These are phyloP conservation scores for Poecile montanus DNA, from an alignment of 2,797 vertebrate species.

Conservation along the genomic window DNA sequence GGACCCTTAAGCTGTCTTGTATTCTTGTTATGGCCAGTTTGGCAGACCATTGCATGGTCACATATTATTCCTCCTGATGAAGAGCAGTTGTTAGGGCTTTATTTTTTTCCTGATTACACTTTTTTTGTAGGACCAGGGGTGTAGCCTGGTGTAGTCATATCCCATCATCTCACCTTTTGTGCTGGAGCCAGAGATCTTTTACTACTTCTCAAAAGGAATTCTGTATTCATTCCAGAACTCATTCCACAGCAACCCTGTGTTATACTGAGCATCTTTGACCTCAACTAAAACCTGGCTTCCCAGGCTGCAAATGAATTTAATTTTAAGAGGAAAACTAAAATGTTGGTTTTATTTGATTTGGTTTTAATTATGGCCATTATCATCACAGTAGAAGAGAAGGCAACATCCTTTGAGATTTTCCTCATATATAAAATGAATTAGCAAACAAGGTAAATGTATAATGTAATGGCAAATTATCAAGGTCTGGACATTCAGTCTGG, in stretches of 20 bases:
- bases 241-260: neutral
- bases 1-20: neutral
- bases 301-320: neutral
- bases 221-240: neutral
- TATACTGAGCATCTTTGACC: neutral
- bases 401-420: neutral
- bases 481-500: neutral
- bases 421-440: neutral
- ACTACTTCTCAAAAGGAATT: neutral
- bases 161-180: neutral
- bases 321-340: neutral
- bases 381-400: neutral
- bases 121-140: neutral
- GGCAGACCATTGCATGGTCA: neutral
- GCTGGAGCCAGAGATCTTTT: neutral
- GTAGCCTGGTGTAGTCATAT: fast-evolving
- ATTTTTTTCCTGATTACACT: neutral
- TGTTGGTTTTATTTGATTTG: neutral
- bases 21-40: neutral
- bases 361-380: neutral
- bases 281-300: neutral
- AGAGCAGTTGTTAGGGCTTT: neutral
- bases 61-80: neutral
- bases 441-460: neutral
- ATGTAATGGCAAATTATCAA: neutral